Evolutionary conservation across 64 coral and sea anemone genomes (phyloP).

Genomic region (Actinia equina): DNA sequence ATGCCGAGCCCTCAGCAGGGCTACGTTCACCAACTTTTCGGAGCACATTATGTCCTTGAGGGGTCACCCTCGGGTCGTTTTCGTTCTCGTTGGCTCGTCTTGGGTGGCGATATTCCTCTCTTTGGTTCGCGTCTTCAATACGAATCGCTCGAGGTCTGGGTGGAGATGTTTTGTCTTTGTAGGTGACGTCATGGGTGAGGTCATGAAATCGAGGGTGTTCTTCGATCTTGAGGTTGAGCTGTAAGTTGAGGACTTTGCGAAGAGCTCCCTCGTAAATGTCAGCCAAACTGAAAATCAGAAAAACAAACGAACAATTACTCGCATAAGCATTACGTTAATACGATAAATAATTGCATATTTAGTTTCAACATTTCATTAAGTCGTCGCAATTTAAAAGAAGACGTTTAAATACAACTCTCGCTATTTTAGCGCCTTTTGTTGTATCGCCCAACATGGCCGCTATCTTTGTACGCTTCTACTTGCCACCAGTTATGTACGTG

Average conservation of each 20-base stretch:
- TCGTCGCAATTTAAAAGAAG: too few species aligned
- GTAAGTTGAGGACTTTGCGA: slow-evolving; percentile 43
- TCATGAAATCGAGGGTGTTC: slow-evolving; percentile 44
- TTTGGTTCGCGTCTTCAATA: slow-evolving; percentile 30
- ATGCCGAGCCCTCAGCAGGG: slow-evolving; percentile 35
- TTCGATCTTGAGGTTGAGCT: slow-evolving; percentile 46
- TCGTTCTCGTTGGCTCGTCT: slow-evolving; percentile 9
- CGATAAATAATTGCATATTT: not conserved
- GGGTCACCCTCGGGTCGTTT: slow-evolving; percentile 34
- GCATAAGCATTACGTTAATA: too few species aligned
- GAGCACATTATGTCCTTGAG: slow-evolving; percentile 45
- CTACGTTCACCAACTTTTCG: slow-evolving; percentile 25
- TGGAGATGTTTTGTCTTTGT: slow-evolving; percentile 30
- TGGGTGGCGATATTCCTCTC: slow-evolving; percentile 23
- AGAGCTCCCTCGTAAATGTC: slow-evolving; percentile 68
- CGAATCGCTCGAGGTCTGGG: slow-evolving; percentile 13
- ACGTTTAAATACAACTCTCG: too few species aligned
- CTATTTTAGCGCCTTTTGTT: too few species aligned
- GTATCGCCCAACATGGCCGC: too few species aligned
- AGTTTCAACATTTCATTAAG: too few species aligned
- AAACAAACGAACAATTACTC: not conserved
- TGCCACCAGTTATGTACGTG: too few species aligned
- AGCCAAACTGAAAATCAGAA: slow-evolving; percentile 31
- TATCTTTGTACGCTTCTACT: too few species aligned
- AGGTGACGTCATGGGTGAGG: slow-evolving; percentile 34